Evolutionary conservation across 2,113 vertebrate species (phyloP).

Genomic region (Thamnophis sirtalis): DNA sequence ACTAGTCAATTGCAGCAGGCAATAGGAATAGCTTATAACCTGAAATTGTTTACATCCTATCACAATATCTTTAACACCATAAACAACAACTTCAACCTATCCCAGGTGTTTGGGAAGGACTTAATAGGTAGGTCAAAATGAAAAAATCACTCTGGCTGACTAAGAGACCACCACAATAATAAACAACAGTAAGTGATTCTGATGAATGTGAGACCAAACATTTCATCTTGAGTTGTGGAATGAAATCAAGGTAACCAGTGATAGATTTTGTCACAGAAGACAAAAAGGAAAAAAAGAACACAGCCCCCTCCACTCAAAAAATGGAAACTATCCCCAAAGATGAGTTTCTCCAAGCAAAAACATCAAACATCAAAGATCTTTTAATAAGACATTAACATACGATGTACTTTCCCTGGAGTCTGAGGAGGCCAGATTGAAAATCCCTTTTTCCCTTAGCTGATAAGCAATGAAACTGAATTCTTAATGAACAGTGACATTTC

Average conservation of each 20-base stretch:
- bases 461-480: conserved; percentile 37
- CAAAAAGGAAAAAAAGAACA: background rate
- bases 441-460: conserved; percentile 37
- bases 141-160: background rate
- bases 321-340: conserved; percentile 27
- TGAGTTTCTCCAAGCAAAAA: conserved; percentile 30
- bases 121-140: background rate
- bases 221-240: background rate
- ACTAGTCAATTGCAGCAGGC: background rate
- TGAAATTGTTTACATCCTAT: background rate
- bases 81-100: background rate
- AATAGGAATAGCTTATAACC: background rate
- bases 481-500: conserved; percentile 27
- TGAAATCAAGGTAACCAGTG: conserved; percentile 8
- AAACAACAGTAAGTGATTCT: background rate
- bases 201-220: background rate
- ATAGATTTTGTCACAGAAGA: conserved; percentile 22
- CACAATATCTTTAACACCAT: background rate
- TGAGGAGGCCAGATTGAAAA: conserved; percentile 33
- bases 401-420: conserved; percentile 28
- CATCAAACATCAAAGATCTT: conserved; percentile 45
- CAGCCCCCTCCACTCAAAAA: background rate
- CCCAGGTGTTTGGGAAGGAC: background rate
- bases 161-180: background rate
- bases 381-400: conserved; percentile 39